Percentiles rank a stretch among this genome's conserved stretches.
These are phyloP conservation scores for Sebastes diploproa DNA, from an alignment of 2,797 vertebrate species.

Conservation along the genomic window DNA sequence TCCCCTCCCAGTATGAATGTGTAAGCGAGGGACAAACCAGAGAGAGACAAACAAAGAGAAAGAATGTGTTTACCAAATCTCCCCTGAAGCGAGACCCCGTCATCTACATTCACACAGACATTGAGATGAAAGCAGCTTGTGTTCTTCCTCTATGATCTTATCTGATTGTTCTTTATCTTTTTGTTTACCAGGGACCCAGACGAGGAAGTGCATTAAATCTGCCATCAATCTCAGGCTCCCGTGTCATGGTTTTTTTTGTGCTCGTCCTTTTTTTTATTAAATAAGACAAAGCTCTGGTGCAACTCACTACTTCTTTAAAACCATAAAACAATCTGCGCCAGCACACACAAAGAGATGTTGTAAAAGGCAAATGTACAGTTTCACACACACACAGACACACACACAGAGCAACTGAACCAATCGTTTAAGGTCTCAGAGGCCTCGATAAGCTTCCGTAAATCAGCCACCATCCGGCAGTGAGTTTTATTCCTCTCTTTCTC, in stretches of 20 bases:
- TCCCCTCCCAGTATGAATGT: slow-evolving; percentile 5
- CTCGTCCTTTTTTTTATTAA: slow-evolving; percentile 37
- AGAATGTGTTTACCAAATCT: slow-evolving; percentile 30
- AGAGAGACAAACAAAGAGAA: slow-evolving; percentile 26
- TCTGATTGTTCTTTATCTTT: slow-evolving; percentile 74
- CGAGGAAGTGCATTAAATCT: slow-evolving; percentile 65
- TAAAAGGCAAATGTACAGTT: slow-evolving; percentile 12
- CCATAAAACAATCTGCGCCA: slow-evolving; percentile 50
- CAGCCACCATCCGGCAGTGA: slow-evolving; percentile 67
- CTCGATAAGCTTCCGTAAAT: slow-evolving; percentile 78
- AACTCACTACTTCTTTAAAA: slow-evolving; percentile 46
- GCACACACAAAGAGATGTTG: slow-evolving; percentile 29
- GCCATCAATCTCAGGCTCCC: slow-evolving; percentile 49
- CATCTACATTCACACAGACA: slow-evolving; percentile 49
- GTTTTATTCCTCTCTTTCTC: slow-evolving; percentile 72
- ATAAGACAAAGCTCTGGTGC: slow-evolving; percentile 57
- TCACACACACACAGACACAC: background rate
- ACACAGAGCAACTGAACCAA: slow-evolving; percentile 50
- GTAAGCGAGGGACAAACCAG: slow-evolving; percentile 5
- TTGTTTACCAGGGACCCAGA: slow-evolving; percentile 70
- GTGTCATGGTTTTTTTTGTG: slow-evolving; percentile 28
- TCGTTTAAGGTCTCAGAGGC: slow-evolving; percentile 71
- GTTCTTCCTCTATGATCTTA: slow-evolving; percentile 67
- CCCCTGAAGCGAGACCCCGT: slow-evolving; percentile 47
- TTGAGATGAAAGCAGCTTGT: slow-evolving; percentile 66